Evolutionary conservation across 2,888 invertebrate genomes (phyloP), one percentile per base, ranked within the genome.

Genomic region (Polymixis lichenea): DNA sequence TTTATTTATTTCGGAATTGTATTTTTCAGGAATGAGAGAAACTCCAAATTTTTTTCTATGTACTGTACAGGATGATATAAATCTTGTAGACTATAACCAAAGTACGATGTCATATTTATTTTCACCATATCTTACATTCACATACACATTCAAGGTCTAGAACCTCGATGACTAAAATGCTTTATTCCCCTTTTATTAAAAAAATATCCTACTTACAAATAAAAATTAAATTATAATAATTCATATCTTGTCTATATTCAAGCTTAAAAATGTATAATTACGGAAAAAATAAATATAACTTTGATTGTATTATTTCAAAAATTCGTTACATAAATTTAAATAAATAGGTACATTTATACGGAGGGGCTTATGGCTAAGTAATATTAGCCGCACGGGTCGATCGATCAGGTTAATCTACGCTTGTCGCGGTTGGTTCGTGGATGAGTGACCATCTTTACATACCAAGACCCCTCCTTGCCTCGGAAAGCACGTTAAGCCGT

Each of bases 291-390:
- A 32, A 46, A 32, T 19, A 60, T 53, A 28, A 22, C 15, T 61
- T 73, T 49, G 13, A 76, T 61, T 51, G 15, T 53, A 72, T 56
- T 62, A 68, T 73, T 56, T 64, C 9, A 60, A 77, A 77, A 69
- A 66, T 15, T 53, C 1, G 7, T 53, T 67, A 68, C 15, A 64
- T 64, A 64, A 62, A 53, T 67, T 55, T 46, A 61, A 60, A 64
- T 68, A 46, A 51, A 68, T 72, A 61, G 13, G 3, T 72, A 15
- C 13, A 72, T 13, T 8, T 77, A 72, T 65, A 32, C 32, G 32
- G 32, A 32, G 32, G 32, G 32, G 32, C 32, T 32, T 32, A 4
- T 32, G 32, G 32, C 32, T 32, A 32, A 32, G 32, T 32, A 32
- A 32, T 32, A 32, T 32, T 32, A 32, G 32, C 32, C 32, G 32